Evolutionary conservation across 1,140 invertebrate species (phyloP).

Genomic region (Scaptomyza graminum): DNA sequence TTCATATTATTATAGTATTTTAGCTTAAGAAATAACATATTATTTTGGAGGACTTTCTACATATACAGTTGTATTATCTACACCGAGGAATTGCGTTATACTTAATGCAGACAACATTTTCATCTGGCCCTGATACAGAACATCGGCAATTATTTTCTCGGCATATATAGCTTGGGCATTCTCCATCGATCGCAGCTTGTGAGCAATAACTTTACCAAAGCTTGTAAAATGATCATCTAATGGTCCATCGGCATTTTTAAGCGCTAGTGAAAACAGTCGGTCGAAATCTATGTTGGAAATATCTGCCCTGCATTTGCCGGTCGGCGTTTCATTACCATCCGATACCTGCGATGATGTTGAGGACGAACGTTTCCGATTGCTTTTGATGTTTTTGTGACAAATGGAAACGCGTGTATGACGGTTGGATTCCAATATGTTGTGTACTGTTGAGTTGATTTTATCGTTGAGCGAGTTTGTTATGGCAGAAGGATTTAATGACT

Average conservation of each 20-base stretch:
- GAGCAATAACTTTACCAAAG: constrained; percentile 83
- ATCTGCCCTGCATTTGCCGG: constrained; percentile 66
- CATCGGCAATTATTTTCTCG: constrained; percentile 83
- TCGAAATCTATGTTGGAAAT: constrained; percentile 70
- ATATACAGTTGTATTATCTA: constrained; percentile 74
- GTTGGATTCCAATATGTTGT: constrained; percentile 26
- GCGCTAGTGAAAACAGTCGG: constrained; percentile 66
- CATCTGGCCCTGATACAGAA: constrained; percentile 84
- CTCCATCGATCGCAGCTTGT: constrained; percentile 83
- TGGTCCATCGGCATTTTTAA: constrained; percentile 69
- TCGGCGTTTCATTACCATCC: constrained; percentile 58
- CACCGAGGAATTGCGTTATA: constrained; percentile 71
- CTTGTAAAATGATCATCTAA: constrained; percentile 82
- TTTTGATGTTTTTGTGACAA: constrained; percentile 39
- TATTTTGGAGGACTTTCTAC: constrained; percentile 71
- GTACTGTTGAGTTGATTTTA: constrained; percentile 38
- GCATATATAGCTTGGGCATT: constrained; percentile 82
- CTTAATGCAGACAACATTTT: constrained; percentile 76
- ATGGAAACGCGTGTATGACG: constrained; percentile 34
- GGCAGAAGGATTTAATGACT: constrained; percentile 45
- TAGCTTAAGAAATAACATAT: constrained; percentile 46
- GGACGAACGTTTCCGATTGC: constrained; percentile 63
- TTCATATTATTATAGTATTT: constrained; percentile 57
- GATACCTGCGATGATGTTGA: constrained; percentile 72
- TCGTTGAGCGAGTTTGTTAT: constrained; percentile 14